Base-by-base conservation (phyloP, 2,888 invertebrate genomes). In the Laothoe populi region DNA sequence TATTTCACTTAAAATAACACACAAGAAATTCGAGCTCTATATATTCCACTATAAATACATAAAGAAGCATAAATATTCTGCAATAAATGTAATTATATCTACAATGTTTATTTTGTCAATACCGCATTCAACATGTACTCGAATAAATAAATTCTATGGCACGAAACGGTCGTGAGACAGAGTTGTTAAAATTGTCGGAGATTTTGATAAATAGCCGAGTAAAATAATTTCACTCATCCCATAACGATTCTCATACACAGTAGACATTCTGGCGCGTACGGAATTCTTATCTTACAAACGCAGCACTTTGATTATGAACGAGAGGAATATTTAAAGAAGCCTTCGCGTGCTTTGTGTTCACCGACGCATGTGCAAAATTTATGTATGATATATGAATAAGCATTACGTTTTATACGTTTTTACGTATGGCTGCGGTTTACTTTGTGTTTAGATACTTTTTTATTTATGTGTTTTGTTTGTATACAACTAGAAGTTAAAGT, bases 281-380 rank as follows among this genome's bases (percentile, higher is more conserved):
- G 86, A 88, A 90, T 90, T 89, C 90, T 91, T 91, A 92, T 91
- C 91, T 87, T 73, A 76, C 81, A 75, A 84, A 90, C 89, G 81
- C 90, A 91, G 89, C 87, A 87, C 86, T 90, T 90, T 91, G 90
- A 92, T 90, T 91, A 90, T 85, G 83, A 86, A 84, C 79, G 84
- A 84, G 85, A 85, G 85, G 88, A 90, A 91, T 92, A 90, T 90
- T 90, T 89, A 86, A 90, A 88, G 86, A 88, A 84, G 83, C 82
- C 79, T 83, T 82, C 72, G 77, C 77, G 75, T 82, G 82, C 85
- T 86, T 86, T 87, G 82, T 83, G 81, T 85, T 81, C 75, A 74
- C 79, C 75, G 81, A 84, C 85, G 82, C 85, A 84, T 86, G 82
- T 87, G 82, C 82, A 84, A 88, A 88, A 89, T 90, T 86, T 84